phyloP scores from a whole-genome alignment of 2,113 vertebrate genomes.

The Malaclemys terrapin region DNA sequence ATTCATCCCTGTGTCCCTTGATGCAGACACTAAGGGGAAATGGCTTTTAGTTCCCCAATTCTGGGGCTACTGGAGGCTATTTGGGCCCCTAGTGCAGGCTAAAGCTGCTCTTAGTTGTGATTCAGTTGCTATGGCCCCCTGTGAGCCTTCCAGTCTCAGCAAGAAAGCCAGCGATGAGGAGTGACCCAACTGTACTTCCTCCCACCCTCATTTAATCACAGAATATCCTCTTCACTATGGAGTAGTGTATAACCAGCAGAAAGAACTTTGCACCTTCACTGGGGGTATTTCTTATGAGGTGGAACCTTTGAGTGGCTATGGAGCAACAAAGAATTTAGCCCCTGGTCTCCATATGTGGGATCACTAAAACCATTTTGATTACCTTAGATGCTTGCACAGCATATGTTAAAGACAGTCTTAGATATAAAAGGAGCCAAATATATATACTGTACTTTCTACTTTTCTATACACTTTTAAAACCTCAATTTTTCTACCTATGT shows the following conservation, averaged over 20 bases:
- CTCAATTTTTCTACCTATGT: neutral
- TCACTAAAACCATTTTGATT: accelerated
- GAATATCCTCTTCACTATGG: neutral
- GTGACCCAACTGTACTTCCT: neutral
- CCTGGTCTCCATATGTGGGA: neutral
- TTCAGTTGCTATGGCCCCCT: neutral
- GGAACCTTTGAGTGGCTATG: neutral
- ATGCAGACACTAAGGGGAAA: neutral
- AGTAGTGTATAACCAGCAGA: accelerated
- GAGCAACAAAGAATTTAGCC: neutral
- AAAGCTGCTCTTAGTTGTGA: neutral
- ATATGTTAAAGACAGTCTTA: neutral
- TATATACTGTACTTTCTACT: neutral
- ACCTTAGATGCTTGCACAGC: neutral
- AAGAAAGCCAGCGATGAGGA: neutral
- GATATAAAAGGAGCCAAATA: neutral
- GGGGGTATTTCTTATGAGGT: neutral
- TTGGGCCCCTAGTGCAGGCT: neutral
- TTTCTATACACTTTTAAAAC: neutral
- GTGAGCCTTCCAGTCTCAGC: neutral
- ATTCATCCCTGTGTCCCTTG: neutral
- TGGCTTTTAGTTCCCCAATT: neutral
- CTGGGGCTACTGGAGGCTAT: neutral
- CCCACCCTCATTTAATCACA: neutral
- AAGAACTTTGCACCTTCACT: accelerated